Conservation (phyloP, 2,113 vertebrate species). For the Nothoprocta pentlandii region DNA sequence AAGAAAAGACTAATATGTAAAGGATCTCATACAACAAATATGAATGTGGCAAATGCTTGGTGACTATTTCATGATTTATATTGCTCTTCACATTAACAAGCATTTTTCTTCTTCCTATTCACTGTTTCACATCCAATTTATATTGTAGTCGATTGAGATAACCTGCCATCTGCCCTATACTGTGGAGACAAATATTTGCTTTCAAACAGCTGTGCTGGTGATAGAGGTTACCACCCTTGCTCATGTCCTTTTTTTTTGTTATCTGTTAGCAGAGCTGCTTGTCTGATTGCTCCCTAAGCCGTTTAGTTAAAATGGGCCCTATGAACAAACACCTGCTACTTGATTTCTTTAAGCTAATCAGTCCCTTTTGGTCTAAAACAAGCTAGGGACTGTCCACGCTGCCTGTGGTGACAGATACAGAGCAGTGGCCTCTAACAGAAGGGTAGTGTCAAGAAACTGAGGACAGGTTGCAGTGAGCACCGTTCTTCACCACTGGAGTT, state of each 20-base stretch:
- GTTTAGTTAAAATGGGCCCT: not conserved
- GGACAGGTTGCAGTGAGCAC: not conserved
- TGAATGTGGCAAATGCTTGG: not conserved
- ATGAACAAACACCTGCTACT: not conserved
- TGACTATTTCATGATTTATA: not conserved
- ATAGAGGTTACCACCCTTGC: not conserved
- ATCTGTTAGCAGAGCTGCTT: constrained; percentile 6
- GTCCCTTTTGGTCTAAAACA: not conserved
- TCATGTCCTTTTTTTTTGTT: not conserved
- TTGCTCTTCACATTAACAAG: not conserved
- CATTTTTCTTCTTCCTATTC: not conserved
- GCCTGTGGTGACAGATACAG: not conserved
- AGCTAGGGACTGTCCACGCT: not conserved
- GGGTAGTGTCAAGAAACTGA: not conserved
- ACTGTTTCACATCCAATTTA: not conserved
- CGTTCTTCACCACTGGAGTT: not conserved
- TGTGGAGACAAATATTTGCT: constrained; percentile 32
- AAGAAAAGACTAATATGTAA: not conserved
- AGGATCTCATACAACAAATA: not conserved
- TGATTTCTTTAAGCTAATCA: not conserved
- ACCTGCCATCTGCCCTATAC: constrained; percentile 6
- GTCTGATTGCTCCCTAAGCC: constrained; percentile 21
- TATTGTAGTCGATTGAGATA: not conserved
- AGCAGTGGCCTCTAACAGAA: not conserved
- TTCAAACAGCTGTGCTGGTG: constrained; percentile 37